Percentiles rank a stretch among this genome's conserved stretches.
These are phyloP conservation scores for Astreopora myriophthalma DNA, from an alignment of 64 coral and sea anemone genomes.

Conservation along the genomic window DNA sequence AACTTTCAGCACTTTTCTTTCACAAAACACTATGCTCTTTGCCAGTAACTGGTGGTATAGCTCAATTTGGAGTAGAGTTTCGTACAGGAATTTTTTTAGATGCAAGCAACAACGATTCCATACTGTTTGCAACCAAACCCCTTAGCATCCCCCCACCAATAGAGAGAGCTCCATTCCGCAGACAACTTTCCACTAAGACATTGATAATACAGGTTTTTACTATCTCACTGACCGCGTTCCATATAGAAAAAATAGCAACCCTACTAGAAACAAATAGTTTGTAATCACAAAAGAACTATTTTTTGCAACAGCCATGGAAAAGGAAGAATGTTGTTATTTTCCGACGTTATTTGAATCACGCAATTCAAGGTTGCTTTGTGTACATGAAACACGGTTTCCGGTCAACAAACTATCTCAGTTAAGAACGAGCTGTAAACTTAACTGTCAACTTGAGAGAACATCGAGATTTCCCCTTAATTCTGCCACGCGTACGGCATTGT, in stretches of 20 bases:
- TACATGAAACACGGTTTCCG: constrained; percentile 1
- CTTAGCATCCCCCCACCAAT: no score
- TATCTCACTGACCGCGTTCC: no score
- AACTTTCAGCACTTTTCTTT: not conserved
- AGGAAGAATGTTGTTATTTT: not conserved
- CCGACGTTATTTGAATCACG: not conserved
- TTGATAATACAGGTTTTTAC: no score
- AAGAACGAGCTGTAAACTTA: no score
- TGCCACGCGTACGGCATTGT: not conserved
- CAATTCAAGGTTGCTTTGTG: not conserved
- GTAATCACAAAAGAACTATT: not conserved
- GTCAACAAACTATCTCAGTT: not conserved
- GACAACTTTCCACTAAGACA: no score
- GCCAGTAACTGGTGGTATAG: not conserved
- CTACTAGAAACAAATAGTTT: not conserved
- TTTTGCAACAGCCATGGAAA: not conserved
- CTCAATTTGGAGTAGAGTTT: not conserved
- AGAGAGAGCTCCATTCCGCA: no score
- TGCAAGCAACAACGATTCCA: no score
- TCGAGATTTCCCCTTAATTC: not conserved
- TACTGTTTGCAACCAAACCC: not conserved
- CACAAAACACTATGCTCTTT: not conserved
- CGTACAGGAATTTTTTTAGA: not conserved
- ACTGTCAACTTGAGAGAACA: no score
- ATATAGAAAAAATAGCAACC: not conserved